Conservation (phyloP, 2,113 vertebrate species). For the Archocentrus centrarchus region DNA sequence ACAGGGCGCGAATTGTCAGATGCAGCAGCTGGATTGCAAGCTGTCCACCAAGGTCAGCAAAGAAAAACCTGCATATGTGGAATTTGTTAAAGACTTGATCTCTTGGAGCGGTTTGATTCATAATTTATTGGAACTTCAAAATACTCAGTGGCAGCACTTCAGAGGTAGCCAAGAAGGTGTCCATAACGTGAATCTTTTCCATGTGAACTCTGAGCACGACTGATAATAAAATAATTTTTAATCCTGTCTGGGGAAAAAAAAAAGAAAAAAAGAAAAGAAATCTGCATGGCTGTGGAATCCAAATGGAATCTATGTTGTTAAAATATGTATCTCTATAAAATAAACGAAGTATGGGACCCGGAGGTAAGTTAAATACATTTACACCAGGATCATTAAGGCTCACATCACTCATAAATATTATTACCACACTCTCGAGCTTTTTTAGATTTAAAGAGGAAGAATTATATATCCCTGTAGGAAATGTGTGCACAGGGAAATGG, state of each 20-base stretch:
- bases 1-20: constrained; percentile 42
- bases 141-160: constrained; percentile 55
- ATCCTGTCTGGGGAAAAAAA: background rate
- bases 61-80: constrained; percentile 50
- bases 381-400: background rate
- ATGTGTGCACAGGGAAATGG: constrained; percentile 63
- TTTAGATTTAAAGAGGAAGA: constrained; percentile 61
- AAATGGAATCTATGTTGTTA: background rate
- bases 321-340: background rate
- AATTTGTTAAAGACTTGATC: constrained; percentile 38
- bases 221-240: background rate
- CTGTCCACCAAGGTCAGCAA: constrained; percentile 53
- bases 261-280: background rate
- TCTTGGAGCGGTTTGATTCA: constrained; percentile 49
- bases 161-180: constrained; percentile 42
- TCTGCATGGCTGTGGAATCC: background rate
- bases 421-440: constrained; percentile 39
- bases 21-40: constrained; percentile 38
- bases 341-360: background rate
- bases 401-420: constrained; percentile 49
- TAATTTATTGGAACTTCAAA: constrained; percentile 51
- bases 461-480: constrained; percentile 68
- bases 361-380: background rate
- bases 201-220: background rate
- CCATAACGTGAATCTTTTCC: constrained; percentile 29